Conservation (phyloP, 2,888 invertebrate genomes). For the Priocnemis perturbator region DNA sequence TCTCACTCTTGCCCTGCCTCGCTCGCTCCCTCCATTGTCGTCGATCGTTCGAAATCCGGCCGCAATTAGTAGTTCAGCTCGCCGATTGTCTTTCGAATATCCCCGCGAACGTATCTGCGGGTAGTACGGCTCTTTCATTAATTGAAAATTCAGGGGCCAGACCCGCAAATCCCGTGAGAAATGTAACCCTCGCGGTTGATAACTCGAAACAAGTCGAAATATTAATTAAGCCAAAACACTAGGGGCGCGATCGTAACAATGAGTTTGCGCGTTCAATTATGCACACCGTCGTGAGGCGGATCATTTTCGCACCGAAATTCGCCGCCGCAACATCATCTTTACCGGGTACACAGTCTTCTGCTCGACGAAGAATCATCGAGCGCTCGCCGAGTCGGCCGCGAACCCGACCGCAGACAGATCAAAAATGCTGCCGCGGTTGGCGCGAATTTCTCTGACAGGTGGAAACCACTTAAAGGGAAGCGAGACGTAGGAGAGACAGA, state of each 20-base stretch:
- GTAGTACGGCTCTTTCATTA: background rate
- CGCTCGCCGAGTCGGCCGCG: no score
- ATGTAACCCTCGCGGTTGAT: no score
- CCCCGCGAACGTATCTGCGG: conserved; percentile 9
- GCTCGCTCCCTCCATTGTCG: conserved; percentile 15
- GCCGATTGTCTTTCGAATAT: background rate
- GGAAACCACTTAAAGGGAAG: conserved; percentile 47
- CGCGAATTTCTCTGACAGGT: conserved; percentile 45
- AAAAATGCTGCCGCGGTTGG: conserved; percentile 5
- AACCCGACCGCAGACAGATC: conserved; percentile 17
- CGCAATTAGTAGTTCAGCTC: conserved; percentile 39
- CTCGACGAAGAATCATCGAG: no score
- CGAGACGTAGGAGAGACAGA: background rate
- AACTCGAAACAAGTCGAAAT: no score
- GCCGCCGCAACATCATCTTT: no score
- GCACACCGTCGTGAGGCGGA: no score
- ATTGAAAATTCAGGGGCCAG: background rate
- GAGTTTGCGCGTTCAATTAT: no score
- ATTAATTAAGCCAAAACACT: no score
- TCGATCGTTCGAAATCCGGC: conserved; percentile 31
- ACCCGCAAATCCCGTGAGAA: background rate
- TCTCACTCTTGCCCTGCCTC: conserved; percentile 7
- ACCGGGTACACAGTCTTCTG: no score
- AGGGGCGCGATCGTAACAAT: no score
- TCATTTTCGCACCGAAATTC: background rate